Evolutionary conservation across 2,113 vertebrate species (phyloP).

Genomic region (Probosciger aterrimus): DNA sequence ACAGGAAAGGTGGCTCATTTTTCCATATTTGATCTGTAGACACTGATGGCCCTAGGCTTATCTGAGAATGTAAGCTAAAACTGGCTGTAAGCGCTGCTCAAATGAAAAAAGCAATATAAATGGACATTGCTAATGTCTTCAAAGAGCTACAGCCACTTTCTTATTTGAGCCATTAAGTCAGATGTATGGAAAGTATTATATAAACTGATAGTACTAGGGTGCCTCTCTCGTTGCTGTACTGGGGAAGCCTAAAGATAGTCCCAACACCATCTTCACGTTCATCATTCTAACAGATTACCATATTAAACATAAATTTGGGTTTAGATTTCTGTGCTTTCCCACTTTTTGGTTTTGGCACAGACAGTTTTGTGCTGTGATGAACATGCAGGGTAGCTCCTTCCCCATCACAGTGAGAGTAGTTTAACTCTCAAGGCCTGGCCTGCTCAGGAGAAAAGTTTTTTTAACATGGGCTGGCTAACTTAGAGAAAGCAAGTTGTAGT

Average conservation of each 20-base stretch:
- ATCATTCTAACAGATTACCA: neutral
- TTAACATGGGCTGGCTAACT: neutral
- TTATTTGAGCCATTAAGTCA: neutral
- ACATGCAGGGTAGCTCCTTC: neutral
- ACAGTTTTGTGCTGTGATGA: neutral
- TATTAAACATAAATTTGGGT: neutral
- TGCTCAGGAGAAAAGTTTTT: neutral
- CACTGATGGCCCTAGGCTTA: neutral
- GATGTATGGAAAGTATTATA: neutral
- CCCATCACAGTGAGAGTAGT: accelerated
- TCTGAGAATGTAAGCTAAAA: neutral
- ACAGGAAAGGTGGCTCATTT: neutral
- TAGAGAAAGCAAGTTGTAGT: neutral
- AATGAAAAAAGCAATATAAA: neutral
- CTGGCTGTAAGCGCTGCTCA: neutral
- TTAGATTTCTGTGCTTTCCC: neutral
- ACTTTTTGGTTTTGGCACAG: neutral
- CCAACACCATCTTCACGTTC: neutral
- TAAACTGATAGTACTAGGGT: neutral
- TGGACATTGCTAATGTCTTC: neutral
- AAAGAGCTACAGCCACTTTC: neutral
- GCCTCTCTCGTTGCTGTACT: neutral
- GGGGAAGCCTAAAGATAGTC: neutral
- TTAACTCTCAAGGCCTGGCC: neutral
- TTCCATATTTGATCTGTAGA: neutral